phyloP scores from a whole-genome alignment of 1,140 invertebrate genomes.

The Heliothis subflexa region DNA sequence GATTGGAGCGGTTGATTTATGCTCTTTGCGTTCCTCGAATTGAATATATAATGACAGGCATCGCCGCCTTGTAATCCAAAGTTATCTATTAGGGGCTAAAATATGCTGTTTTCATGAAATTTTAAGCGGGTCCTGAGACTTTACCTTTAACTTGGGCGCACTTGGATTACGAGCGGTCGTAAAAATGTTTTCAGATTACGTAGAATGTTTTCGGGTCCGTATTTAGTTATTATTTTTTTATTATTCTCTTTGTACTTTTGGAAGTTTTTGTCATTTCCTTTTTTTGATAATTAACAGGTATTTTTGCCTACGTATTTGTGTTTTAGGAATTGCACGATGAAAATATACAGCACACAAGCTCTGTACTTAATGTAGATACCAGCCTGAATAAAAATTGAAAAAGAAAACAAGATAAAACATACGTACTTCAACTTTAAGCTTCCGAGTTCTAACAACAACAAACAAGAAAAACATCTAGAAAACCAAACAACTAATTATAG shows the following conservation, averaged over 20 bases:
- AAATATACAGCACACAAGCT: too few relatives aligned
- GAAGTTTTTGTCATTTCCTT: not conserved
- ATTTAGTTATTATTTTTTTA: conserved; percentile 11
- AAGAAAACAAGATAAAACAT: not conserved
- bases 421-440: not conserved
- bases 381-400: too few relatives aligned
- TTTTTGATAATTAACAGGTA: not conserved
- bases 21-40: conserved; percentile 36
- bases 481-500: conserved; percentile 38
- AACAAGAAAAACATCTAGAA: conserved; percentile 13
- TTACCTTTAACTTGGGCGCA: conserved; percentile 37
- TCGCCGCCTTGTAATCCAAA: conserved; percentile 30
- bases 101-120: conserved; percentile 42
- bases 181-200: conserved; percentile 39
- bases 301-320: too few relatives aligned
- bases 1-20: conserved; percentile 28
- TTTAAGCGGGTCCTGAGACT: conserved; percentile 31
- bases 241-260: not conserved
- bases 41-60: conserved; percentile 38
- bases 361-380: too few relatives aligned
- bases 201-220: conserved; percentile 13
- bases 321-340: too few relatives aligned
- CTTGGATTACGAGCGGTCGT: conserved; percentile 31
- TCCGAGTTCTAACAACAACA: not conserved
- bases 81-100: conserved; percentile 38